Evolutionary conservation across 2,113 vertebrate species (phyloP), one percentile per base, ranked within the genome.

Genomic region (Tenebrosternarchus preto): DNA sequence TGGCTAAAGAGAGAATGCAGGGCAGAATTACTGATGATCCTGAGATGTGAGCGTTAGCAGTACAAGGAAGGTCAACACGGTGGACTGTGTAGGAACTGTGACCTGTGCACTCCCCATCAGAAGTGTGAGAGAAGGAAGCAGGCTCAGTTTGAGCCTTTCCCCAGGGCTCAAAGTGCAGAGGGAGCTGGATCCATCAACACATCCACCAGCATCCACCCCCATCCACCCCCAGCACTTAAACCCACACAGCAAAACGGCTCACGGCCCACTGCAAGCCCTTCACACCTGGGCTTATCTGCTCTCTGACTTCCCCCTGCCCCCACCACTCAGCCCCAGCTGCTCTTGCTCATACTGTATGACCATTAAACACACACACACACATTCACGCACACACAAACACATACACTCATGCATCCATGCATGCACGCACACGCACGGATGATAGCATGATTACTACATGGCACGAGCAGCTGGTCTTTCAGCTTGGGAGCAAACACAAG

Each of bases 161-260:
- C 87, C 11, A 67, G 86, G 84, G 87, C 84, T 75, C 24, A 66
- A 36, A 68, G 80, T 71, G 83, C 74, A 76, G 77, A n/a, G 71
- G 72, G 84, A 81, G 43, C 43, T 76, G 84, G 76, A 89, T 91
- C 88, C 83, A 90, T 92, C 91, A 92, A 91, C 90, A 92, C 90
- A 82, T 92, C 83, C 77, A 82, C 56, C 73, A 85, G 46, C 77
- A 85, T 82, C 73, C 67, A 82, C 83, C 71, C 78, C 56, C 77
- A 85, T 82, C 73, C 67, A 82, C 83, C 71, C 78, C 76, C 80
- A 78, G 61, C 79, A 81, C 67, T 71, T 59, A 69, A 81, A 78
- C 59, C 64, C 59, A 84, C 83, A 78, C 57, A 79, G 56, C 53
- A 80, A 81, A 83, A 78, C 53, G 66, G 63, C 43, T 67, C 84